Percentiles rank a stretch among this genome's conserved stretches.
Evolutionary conservation across 2,113 vertebrate species (phyloP).

Genomic region (Miniopterus natalensis): DNA sequence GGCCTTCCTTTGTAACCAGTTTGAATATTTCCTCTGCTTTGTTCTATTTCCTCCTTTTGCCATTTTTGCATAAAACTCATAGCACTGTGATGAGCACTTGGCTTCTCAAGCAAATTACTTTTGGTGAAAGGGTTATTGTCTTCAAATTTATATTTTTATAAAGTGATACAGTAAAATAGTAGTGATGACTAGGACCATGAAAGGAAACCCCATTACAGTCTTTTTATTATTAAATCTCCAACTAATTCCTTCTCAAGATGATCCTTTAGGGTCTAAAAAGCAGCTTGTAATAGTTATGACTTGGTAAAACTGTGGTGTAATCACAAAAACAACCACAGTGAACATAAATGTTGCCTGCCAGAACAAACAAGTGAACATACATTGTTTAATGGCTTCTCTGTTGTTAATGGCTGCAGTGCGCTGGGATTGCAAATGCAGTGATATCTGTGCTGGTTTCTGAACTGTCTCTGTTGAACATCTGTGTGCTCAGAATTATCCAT

Average conservation of each 20-base stretch:
- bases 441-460: constrained; percentile 73
- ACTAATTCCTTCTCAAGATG: constrained; percentile 1
- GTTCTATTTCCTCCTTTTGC: constrained; percentile 63
- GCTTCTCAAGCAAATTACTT: constrained; percentile 44
- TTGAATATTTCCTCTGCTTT: constrained; percentile 73
- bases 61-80: neutral
- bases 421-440: constrained; percentile 67
- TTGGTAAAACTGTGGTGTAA: constrained; percentile 45
- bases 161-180: neutral
- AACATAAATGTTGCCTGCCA: neutral
- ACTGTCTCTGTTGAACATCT: constrained; percentile 87
- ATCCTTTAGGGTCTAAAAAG: neutral
- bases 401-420: neutral
- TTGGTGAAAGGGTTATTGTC: neutral
- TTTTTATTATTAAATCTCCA: neutral
- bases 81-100: neutral
- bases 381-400: neutral
- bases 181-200: neutral
- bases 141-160: constrained; percentile 54
- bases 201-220: neutral
- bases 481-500: constrained; percentile 81
- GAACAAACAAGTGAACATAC: constrained; percentile 62
- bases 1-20: constrained; percentile 36
- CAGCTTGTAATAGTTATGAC: neutral
- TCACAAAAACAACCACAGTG: constrained; percentile 53